A percentile compares a stretch with the other conserved stretches of the same genome.
Evolutionary conservation across 2,113 vertebrate species (phyloP).

Genomic region (Suricata suricatta): DNA sequence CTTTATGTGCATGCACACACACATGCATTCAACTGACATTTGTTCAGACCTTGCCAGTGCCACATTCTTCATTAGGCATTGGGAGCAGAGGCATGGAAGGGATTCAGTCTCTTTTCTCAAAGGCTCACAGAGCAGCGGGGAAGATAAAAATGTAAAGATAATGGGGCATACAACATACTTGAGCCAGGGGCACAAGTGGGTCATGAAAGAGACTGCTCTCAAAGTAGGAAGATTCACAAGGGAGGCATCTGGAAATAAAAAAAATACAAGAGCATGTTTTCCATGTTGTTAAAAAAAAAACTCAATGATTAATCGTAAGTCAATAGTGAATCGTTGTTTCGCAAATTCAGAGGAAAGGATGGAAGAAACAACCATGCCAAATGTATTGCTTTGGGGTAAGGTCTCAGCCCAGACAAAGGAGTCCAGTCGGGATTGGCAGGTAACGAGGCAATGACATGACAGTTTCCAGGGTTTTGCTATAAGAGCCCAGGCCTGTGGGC

Average conservation of each 20-base stretch:
- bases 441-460: not conserved
- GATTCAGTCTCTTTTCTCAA: not conserved
- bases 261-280: slow-evolving; percentile 27
- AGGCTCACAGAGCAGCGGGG: not conserved
- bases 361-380: not conserved
- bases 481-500: not conserved
- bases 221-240: not conserved
- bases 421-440: not conserved
- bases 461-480: not conserved
- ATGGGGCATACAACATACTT: not conserved
- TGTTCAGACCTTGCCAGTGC: not conserved
- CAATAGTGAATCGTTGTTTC: not conserved
- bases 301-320: not conserved
- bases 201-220: not conserved
- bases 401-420: not conserved
- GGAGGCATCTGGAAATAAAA: slow-evolving; percentile 13
- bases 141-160: not conserved
- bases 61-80: not conserved
- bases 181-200: not conserved
- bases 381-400: not conserved
- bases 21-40: not conserved
- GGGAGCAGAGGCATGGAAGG: not conserved
- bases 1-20: not conserved
- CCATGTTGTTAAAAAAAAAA: slow-evolving; percentile 49
- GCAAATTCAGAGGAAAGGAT: slow-evolving; percentile 17